Percentiles rank a stretch among this genome's conserved stretches.
Evolutionary conservation across 2,113 vertebrate species (phyloP).

Genomic region (Gallinago media): DNA sequence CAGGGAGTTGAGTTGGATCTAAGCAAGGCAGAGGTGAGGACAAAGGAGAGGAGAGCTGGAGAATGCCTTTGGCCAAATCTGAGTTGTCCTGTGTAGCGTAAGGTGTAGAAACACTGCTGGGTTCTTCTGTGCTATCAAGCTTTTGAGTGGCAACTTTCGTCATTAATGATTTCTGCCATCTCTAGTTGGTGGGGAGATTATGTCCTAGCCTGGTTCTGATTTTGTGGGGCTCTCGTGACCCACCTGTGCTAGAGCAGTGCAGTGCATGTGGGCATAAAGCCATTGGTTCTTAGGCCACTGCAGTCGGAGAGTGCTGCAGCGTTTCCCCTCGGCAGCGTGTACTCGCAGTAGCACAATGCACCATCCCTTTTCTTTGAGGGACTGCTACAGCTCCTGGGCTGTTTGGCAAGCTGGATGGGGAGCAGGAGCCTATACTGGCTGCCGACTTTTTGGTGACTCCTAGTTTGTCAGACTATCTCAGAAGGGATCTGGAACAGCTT

Average conservation of each 20-base stretch:
- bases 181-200: neutral
- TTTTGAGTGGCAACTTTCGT: neutral
- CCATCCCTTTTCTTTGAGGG: neutral
- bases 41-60: neutral
- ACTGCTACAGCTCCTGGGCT: neutral
- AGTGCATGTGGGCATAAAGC: neutral
- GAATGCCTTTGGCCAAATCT: neutral
- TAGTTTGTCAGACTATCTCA: neutral
- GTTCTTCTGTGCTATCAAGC: neutral
- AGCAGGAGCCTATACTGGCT: neutral
- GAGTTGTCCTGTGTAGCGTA: neutral
- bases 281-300: neutral
- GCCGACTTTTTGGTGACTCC: neutral
- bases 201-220: neutral
- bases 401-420: neutral
- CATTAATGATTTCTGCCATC: neutral
- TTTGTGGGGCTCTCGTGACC: neutral
- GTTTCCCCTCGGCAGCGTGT: accelerated
- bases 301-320: neutral
- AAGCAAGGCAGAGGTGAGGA: neutral
- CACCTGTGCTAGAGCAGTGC: neutral
- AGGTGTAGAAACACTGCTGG: neutral
- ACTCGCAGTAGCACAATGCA: neutral
- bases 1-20: neutral
- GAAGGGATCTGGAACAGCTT: neutral